A percentile compares a stretch with the other conserved stretches of the same genome.
phyloP scores from a whole-genome alignment of 2,797 vertebrate species.

The Vespertilio murinus region DNA sequence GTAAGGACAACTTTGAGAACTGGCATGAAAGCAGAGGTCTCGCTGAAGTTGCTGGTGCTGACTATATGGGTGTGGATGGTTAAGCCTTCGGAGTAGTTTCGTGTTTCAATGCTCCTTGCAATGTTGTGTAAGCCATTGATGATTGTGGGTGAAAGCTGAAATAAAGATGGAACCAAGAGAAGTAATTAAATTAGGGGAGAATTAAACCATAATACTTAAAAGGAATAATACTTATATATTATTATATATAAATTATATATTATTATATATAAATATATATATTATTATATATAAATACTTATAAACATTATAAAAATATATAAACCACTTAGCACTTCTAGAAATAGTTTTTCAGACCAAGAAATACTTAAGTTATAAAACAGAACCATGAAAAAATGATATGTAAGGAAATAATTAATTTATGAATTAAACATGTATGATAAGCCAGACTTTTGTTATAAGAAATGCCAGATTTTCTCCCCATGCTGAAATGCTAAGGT shows the following conservation, averaged over 20 bases:
- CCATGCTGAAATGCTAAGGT: neutral
- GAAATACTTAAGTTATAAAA: conserved; percentile 9
- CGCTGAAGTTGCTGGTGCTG: conserved; percentile 98
- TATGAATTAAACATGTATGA: neutral
- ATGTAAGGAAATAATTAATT: conserved; percentile 1
- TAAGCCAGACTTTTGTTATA: neutral
- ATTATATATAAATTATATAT: too few relatives aligned
- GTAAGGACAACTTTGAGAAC: conserved; percentile 98
- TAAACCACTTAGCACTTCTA: neutral
- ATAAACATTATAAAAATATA: neutral
- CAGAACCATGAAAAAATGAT: neutral
- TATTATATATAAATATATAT: too few relatives aligned
- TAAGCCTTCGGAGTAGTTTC: conserved; percentile 92
- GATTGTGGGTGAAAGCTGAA: conserved; percentile 95
- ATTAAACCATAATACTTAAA: neutral
- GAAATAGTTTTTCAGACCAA: neutral
- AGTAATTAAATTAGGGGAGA: conserved; percentile 33
- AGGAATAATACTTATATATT: too few relatives aligned
- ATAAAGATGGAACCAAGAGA: conserved; percentile 59
- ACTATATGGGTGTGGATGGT: conserved; percentile 98
- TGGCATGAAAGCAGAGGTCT: conserved; percentile 98
- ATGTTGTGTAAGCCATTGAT: conserved; percentile 94
- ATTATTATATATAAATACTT: too few relatives aligned
- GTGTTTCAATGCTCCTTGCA: conserved; percentile 90
- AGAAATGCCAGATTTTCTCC: neutral